A percentile compares a stretch with the other conserved stretches of the same genome.
phyloP scores from a whole-genome alignment of 2,797 vertebrate genomes.

The Acrossocheilus wenchowensis region DNA sequence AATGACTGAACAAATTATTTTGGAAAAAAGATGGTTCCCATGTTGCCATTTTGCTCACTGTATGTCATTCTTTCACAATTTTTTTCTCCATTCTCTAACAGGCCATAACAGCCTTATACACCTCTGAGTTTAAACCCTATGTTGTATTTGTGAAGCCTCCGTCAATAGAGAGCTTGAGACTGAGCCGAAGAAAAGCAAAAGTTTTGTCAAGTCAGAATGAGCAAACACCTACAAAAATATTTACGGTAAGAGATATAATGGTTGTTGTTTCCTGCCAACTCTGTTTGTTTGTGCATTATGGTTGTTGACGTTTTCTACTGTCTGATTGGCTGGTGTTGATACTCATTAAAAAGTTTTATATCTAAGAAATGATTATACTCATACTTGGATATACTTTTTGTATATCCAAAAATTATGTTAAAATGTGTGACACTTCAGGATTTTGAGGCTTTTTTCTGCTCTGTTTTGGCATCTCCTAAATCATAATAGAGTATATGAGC shows the following conservation, averaged over 20 bases:
- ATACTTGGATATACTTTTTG: background rate
- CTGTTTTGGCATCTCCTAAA: background rate
- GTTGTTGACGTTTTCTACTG: background rate
- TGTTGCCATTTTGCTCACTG: conserved; percentile 2
- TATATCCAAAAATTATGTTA: background rate
- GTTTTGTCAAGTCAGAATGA: conserved; percentile 85
- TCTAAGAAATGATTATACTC: background rate
- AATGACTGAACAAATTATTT: background rate
- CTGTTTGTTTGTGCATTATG: background rate
- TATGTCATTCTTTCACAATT: background rate
- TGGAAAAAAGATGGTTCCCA: background rate
- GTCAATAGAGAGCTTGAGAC: conserved; percentile 84
- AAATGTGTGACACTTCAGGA: background rate
- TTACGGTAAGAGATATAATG: conserved; percentile 86
- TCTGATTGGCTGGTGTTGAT: background rate
- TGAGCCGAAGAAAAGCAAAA: conserved; percentile 89
- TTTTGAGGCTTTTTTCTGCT: background rate
- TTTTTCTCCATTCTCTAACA: conserved; percentile 60
- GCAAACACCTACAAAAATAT: conserved; percentile 78
- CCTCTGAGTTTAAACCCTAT: conserved; percentile 90
- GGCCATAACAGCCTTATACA: conserved; percentile 89
- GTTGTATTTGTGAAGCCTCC: conserved; percentile 97
- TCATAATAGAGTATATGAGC: background rate
- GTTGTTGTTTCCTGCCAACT: conserved; percentile 10
- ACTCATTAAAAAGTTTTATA: background rate